These are phyloP conservation scores for Poeciliopsis turneri DNA, from an alignment of 2,797 vertebrate genomes.

Conservation along the genomic window DNA sequence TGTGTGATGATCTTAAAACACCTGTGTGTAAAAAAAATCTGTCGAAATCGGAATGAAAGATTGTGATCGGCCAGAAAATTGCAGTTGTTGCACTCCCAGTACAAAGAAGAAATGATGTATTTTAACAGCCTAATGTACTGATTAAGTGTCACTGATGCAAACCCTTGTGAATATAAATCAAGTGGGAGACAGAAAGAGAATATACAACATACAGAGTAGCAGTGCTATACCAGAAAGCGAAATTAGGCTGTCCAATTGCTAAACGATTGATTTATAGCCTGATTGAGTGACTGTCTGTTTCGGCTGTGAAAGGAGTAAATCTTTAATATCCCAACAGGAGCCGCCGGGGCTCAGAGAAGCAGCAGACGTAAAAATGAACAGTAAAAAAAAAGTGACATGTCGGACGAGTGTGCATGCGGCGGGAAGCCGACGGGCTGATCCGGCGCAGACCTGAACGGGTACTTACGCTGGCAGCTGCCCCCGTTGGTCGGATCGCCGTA, in stretches of 20 bases:
- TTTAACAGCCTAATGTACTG: conserved; percentile 19
- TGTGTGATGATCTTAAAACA: no score
- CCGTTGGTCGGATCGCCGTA: conserved; percentile 97
- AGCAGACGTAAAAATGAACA: conserved; percentile 49
- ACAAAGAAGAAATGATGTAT: not conserved
- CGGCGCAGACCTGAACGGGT: not conserved
- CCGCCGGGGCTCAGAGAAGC: conserved; percentile 37
- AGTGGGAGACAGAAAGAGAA: conserved; percentile 2
- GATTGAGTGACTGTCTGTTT: conserved; percentile 52
- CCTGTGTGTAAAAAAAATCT: no score
- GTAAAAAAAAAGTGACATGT: conserved; percentile 52
- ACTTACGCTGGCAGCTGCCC: conserved; percentile 96
- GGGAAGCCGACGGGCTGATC: conserved; percentile 15
- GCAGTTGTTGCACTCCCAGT: not conserved
- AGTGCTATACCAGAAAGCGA: conserved; percentile 17
- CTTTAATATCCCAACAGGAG: conserved; percentile 46
- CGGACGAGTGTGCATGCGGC: conserved; percentile 27
- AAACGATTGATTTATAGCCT: conserved; percentile 53
- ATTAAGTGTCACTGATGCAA: conserved; percentile 33
- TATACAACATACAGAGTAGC: not conserved
- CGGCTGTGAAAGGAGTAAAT: conserved; percentile 40
- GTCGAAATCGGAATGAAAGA: not conserved
- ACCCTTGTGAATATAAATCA: conserved; percentile 22
- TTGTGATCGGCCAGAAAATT: not conserved
- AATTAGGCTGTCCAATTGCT: conserved; percentile 43